Base-by-base conservation (phyloP, 1,140 invertebrate genomes). In the Caenorhabditis brenneri region DNA sequence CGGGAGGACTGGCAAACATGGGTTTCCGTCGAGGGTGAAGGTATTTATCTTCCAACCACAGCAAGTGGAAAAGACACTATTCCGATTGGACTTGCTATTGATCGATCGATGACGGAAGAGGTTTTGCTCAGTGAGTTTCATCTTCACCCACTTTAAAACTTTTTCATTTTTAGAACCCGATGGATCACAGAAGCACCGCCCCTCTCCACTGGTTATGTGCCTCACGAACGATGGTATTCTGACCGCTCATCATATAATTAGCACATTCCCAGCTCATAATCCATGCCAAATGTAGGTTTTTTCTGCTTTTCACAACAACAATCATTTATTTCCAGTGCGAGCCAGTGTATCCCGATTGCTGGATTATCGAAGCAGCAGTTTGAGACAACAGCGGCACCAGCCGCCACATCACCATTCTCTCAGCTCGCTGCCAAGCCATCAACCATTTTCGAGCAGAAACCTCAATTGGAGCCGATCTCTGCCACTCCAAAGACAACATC, bases 151-250 rank as follows among this genome's bases (percentile, higher is more conserved):
- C 78, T 83, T 36, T 16, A 65, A 49, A 29, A 22, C 15, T 19
- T 16, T 39, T 12, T 51, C 4, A 22, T 48, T 83, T 83, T 27
- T 42, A 83, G 82, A 33, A n/a, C 9, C 22, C 1, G 82, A 83
- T 24, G 69, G 82, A 2, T 29, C 51, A 10, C 31, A 42, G 33
- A 79, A 29, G 36, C 82, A 79, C 24, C 74, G 29, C n/a, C 42
- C 84, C 19, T 84, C 60, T 39, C 84, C 84, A 10, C 48, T 85
- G 15, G 15, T 85, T n/a, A 16, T 84, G 2, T 51, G 42, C 3
- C 36, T 85, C 3, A 85, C 80, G 4, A 85, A 51, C 31, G 84
- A 85, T 22, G 84, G 84, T 9, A 31, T 82, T n/a, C 48, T 85
- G 6, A 69, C 78, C 15, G 69, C 49, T 19, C 78, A 83, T 58